Percentiles rank a stretch among this genome's conserved stretches.
Conservation (phyloP, 2,888 invertebrate species). For the Drosophila vallismaia region DNA sequence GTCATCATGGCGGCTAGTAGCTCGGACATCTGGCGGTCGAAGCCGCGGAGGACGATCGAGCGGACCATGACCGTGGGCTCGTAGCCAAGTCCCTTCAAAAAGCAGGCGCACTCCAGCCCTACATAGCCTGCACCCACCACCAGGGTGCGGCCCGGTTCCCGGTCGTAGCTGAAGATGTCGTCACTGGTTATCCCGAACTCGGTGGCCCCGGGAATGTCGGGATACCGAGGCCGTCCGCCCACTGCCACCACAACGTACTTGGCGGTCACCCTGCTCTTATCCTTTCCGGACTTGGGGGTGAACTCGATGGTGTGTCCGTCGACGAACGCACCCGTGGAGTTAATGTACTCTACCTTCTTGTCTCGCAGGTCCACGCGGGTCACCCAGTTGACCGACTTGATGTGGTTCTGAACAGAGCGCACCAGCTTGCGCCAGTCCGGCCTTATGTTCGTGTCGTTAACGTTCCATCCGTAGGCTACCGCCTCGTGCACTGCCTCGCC, state of each 20-base stretch:
- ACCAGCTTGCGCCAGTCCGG: constrained; percentile 90
- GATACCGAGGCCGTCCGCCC: constrained; percentile 94
- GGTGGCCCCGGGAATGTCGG: constrained; percentile 92
- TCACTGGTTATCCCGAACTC: constrained; percentile 95
- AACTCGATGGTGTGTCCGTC: constrained; percentile 90
- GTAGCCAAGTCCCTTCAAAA: constrained; percentile 93
- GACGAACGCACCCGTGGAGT: constrained; percentile 90
- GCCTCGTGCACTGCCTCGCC: constrained; percentile 94
- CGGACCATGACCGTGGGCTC: constrained; percentile 94
- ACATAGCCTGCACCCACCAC: constrained; percentile 96
- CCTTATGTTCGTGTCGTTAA: constrained; percentile 86
- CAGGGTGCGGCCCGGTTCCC: constrained; percentile 94
- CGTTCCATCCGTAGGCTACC: constrained; percentile 91
- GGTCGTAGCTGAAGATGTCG: constrained; percentile 93
- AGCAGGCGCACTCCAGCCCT: constrained; percentile 96
- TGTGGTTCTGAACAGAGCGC: constrained; percentile 93
- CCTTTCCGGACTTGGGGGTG: constrained; percentile 86
- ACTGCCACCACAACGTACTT: constrained; percentile 93
- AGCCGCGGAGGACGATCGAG: constrained; percentile 93
- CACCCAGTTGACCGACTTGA: constrained; percentile 97
- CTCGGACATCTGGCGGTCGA: constrained; percentile 95
- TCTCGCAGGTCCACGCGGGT: constrained; percentile 95
- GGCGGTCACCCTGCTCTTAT: constrained; percentile 87
- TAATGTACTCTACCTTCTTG: constrained; percentile 95
- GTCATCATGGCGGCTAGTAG: constrained; percentile 91